These are phyloP conservation scores for Datnioides undecimradiatus DNA, from an alignment of 2,113 vertebrate genomes.

Conservation along the genomic window DNA sequence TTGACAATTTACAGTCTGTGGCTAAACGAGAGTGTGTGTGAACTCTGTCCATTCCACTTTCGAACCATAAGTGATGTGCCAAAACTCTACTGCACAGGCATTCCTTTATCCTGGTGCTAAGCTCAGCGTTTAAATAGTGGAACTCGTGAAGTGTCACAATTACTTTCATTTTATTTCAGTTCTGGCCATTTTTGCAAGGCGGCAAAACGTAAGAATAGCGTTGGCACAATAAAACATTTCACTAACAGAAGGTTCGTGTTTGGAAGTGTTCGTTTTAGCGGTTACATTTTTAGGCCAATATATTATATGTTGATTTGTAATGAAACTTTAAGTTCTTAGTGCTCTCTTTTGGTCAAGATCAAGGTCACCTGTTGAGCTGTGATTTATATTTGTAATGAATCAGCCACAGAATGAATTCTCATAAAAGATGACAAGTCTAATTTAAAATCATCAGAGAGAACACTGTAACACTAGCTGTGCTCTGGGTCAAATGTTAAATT, in stretches of 20 bases:
- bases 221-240: not conserved
- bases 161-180: not conserved
- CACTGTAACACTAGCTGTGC: not conserved
- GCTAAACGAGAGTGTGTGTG: not conserved
- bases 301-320: not conserved
- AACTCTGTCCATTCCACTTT: not conserved
- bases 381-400: constrained; percentile 11
- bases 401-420: not conserved
- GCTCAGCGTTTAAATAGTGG: too few relatives aligned
- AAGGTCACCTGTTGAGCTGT: not conserved
- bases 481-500: constrained; percentile 13
- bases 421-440: not conserved
- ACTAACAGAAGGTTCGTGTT: not conserved
- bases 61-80: constrained; percentile 20
- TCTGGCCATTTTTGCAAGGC: constrained; percentile 2
- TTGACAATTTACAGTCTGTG: not conserved
- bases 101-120: constrained; percentile 30
- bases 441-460: not conserved
- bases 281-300: not conserved
- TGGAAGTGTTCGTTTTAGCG: not conserved
- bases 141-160: not conserved
- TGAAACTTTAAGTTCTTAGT: too few relatives aligned
- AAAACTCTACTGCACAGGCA: not conserved
- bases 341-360: too few relatives aligned
- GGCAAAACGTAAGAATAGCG: not conserved